Evolutionary conservation across 2,888 invertebrate species (phyloP), one percentile per base, ranked within the genome.

Genomic region (Tryphoninae sp.): DNA sequence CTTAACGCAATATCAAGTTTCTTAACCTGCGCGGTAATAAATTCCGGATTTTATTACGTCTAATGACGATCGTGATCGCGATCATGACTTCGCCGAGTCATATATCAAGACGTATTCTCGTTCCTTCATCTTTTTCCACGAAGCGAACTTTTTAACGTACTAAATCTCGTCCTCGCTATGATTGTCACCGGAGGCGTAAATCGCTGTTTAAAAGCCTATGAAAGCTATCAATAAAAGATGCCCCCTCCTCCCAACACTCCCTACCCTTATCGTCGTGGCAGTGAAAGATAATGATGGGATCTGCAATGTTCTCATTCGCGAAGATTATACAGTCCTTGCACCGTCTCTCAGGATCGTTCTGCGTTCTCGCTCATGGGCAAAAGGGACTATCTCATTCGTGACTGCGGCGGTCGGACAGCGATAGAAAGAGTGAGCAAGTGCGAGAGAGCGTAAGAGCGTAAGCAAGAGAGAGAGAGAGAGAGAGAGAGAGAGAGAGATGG

Each of bases 241-340:
- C 77, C 55, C 68, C 68, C 71, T 59, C 33, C 6, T 4, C 4
- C 26, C 26, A 4, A 6, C 33, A 33, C 4, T 6, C 33, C 33
- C 33, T 33, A 33, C 33, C 33, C 75, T 74, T 81, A 69, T 73
- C 75, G 64, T 26, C 58, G n/a, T 26, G 26, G 42, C 72, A 78
- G 58, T 76, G 73, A 64, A 65, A 80, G 83, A 83, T 81, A 83
- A 83, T 79, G 78, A 73, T 73, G 82, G 78, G 76, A 84, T 80
- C 81, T 81, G 82, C 82, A 84, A 79, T 49, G 65, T 74, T 49
- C 74, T 65, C 75, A 53, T 55, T 62, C 71, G 62, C 51, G 67
- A 64, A 80, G 80, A 80, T 82, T 78, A 80, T 67, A 65, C 64
- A 55, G 45, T 65, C 42, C 58, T 55, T 68, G 45, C 74, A 59